A percentile compares a stretch with the other conserved stretches of the same genome.
phyloP scores from a whole-genome alignment of 1,140 invertebrate species.

The Meloidogyne exigua region DNA sequence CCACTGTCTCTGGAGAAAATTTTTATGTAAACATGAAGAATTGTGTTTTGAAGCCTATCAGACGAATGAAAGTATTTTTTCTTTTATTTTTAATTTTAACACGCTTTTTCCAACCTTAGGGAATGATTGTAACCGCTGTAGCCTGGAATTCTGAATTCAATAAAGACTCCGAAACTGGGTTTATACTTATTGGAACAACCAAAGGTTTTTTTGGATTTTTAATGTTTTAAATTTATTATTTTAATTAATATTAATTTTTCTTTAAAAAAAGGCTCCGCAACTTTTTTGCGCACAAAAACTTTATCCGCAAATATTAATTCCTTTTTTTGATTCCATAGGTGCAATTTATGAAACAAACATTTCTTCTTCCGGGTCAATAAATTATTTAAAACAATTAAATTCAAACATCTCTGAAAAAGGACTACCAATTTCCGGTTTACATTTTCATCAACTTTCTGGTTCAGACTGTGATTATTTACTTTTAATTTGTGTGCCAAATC shows the following conservation, averaged over 20 bases:
- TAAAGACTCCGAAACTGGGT: conserved; percentile 33
- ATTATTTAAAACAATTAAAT: conserved; percentile 31
- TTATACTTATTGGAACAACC: conserved; percentile 45
- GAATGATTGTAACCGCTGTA: conserved; percentile 33
- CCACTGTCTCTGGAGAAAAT: conserved; percentile 43
- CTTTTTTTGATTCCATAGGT: conserved; percentile 21
- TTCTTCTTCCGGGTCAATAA: conserved; percentile 21
- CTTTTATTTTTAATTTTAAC: conserved; percentile 6
- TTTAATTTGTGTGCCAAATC: conserved; percentile 34
- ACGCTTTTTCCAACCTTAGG: conserved; percentile 14
- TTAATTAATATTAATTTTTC: too few species aligned
- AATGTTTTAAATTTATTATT: too few species aligned
- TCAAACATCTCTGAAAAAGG: conserved; percentile 22
- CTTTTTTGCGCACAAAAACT: not conserved
- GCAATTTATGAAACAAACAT: conserved; percentile 38
- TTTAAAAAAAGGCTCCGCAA: not conserved
- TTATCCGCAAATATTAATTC: conserved; percentile 20
- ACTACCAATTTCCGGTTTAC: conserved; percentile 30
- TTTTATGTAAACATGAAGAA: conserved; percentile 40
- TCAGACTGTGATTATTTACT: conserved; percentile 35
- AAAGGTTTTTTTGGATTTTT: conserved; percentile 30
- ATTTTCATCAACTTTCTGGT: conserved; percentile 30
- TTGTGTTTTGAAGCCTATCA: conserved; percentile 26
- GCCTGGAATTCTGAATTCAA: conserved; percentile 39
- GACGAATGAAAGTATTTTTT: conserved; percentile 35